Evolutionary conservation across 1,140 invertebrate species (phyloP).

Genomic region (Drosophila eugracilis): DNA sequence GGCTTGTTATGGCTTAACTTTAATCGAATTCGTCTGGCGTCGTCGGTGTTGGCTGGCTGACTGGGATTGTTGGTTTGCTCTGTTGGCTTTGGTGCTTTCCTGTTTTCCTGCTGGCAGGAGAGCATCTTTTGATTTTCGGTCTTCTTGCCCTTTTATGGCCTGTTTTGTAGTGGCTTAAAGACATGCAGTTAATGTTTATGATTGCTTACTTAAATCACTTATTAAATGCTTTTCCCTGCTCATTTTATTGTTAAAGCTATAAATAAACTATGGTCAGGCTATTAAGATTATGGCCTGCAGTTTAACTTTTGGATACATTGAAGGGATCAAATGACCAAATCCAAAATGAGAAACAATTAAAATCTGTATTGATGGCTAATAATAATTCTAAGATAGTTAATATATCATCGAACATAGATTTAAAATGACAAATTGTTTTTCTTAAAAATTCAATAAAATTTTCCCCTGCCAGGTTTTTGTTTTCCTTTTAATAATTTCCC

Average conservation of each 20-base stretch:
- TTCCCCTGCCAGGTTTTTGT: neutral
- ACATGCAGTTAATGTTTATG: conserved; percentile 66
- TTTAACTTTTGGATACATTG: neutral
- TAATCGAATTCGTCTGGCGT: conserved; percentile 75
- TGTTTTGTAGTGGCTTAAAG: conserved; percentile 58
- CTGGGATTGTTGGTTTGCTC: conserved; percentile 13
- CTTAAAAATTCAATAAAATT: neutral
- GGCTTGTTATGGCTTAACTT: conserved; percentile 74
- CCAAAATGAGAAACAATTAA: neutral
- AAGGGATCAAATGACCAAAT: conserved; percentile 3
- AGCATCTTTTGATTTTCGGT: conserved; percentile 7
- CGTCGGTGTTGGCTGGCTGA: conserved; percentile 33
- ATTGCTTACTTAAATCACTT: conserved; percentile 70
- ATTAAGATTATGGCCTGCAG: conserved; percentile 21
- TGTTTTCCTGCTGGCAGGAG: conserved; percentile 16
- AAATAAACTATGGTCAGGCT: conserved; percentile 26
- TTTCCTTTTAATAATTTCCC: neutral
- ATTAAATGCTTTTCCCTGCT: conserved; percentile 55
- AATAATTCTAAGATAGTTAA: too few species aligned
- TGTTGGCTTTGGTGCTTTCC: too few species aligned
- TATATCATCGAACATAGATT: too few species aligned
- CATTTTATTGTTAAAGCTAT: conserved; percentile 44
- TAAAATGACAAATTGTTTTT: too few species aligned
- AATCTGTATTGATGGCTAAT: too few species aligned
- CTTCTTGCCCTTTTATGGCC: conserved; percentile 57